Conservation (phyloP, 1,140 invertebrate species). For the Zaprionus africanus region DNA sequence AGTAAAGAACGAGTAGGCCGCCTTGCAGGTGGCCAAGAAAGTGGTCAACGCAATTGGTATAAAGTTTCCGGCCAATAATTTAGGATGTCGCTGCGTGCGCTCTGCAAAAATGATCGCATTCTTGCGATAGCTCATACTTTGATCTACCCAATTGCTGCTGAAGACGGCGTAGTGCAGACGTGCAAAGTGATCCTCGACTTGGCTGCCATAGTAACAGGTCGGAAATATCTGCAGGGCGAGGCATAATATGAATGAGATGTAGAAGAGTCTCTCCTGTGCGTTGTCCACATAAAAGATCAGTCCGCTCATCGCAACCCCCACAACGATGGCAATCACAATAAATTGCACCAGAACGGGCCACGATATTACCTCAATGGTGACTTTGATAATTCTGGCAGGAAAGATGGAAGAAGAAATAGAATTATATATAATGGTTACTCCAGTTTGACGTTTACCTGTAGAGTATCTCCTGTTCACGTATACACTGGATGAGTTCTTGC, state of each 20-base stretch:
- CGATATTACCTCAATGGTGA: conserved; percentile 51
- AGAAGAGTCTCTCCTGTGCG: conserved; percentile 43
- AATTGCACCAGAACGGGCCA: conserved; percentile 70
- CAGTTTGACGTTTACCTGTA: conserved; percentile 43
- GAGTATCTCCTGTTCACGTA: conserved; percentile 60
- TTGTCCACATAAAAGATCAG: conserved; percentile 56
- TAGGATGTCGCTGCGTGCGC: conserved; percentile 43
- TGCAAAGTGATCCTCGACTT: conserved; percentile 48
- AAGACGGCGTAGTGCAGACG: conserved; percentile 56
- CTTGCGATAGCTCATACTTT: conserved; percentile 48
- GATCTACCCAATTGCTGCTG: conserved; percentile 71
- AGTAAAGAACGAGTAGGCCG: conserved; percentile 73
- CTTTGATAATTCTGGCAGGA: conserved; percentile 42
- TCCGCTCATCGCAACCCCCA: conserved; percentile 43
- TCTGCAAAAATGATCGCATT: conserved; percentile 60
- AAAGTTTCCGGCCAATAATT: conserved; percentile 55
- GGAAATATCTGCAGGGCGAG: conserved; percentile 63
- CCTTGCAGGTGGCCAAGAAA: conserved; percentile 63
- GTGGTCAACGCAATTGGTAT: conserved; percentile 70
- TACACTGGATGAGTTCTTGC: conserved; percentile 45
- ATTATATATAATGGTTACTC: background rate
- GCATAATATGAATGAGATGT: conserved; percentile 51
- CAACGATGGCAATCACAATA: conserved; percentile 55
- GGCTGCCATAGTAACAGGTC: conserved; percentile 67
- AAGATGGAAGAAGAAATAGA: background rate